Conservation (phyloP, 2,113 vertebrate species). For the Triplophysa siluroides region DNA sequence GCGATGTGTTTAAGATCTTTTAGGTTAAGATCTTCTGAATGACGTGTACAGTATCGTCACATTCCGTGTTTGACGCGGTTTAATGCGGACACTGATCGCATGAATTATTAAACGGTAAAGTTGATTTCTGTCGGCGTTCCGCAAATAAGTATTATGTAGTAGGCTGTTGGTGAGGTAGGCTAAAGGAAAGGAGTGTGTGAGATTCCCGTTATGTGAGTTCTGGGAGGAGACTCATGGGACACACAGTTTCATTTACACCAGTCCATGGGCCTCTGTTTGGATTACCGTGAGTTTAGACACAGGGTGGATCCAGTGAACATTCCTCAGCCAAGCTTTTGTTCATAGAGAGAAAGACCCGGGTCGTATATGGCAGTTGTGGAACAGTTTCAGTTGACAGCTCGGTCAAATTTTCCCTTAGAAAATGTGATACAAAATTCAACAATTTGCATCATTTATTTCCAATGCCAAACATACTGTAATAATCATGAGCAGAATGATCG, state of each 20-base stretch:
- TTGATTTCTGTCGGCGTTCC: not conserved
- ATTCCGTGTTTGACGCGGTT: not conserved
- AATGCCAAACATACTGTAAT: too few species aligned
- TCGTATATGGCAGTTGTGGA: too few species aligned
- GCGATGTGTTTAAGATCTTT: not conserved
- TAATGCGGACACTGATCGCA: not conserved
- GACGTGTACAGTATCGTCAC: not conserved
- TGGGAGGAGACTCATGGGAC: slow-evolving; percentile 22
- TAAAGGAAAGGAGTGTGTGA: not conserved
- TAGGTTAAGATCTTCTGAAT: not conserved
- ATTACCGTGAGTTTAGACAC: slow-evolving; percentile 61
- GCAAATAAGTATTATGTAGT: not conserved
- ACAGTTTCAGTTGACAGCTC: too few species aligned
- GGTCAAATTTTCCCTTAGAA: too few species aligned
- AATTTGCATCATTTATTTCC: too few species aligned
- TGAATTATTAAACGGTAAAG: not conserved
- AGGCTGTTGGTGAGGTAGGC: not conserved
- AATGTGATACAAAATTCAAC: too few species aligned
- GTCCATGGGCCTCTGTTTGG: slow-evolving; percentile 6
- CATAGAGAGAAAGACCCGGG: not conserved
- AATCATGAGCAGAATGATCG: too few species aligned
- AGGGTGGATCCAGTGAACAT: slow-evolving; percentile 55
- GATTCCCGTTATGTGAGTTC: slow-evolving; percentile 58
- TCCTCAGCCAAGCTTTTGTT: slow-evolving; percentile 45
- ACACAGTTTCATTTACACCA: not conserved